Conservation (phyloP, 2,888 invertebrate genomes). For the Allacma fusca region DNA sequence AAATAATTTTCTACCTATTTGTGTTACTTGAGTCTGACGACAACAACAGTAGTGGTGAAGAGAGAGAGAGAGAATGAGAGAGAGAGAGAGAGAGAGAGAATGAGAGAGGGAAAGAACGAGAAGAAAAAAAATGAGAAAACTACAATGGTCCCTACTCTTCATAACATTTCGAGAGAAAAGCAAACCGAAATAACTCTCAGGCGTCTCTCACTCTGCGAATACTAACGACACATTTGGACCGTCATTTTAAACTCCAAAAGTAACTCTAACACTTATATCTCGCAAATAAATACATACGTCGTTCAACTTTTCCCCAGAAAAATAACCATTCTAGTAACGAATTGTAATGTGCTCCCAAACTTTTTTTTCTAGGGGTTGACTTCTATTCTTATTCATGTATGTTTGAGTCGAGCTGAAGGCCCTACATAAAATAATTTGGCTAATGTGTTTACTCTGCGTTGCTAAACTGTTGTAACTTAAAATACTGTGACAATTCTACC, state of each 20-base stretch:
- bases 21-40: background rate
- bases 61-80: too few species aligned
- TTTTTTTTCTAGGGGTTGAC: background rate
- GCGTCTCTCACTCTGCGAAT: background rate
- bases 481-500: too few species aligned
- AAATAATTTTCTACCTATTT: background rate
- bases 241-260: background rate
- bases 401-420: too few species aligned
- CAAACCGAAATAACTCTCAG: background rate
- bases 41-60: too few species aligned
- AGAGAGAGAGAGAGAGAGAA: too few species aligned
- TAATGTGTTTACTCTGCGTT: too few species aligned
- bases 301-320: background rate
- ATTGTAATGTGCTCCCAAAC: background rate
- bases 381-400: background rate
- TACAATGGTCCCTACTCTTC: too few species aligned
- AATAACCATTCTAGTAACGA: background rate
- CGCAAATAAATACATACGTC: background rate
- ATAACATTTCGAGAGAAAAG: background rate
- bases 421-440: too few species aligned
- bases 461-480: too few species aligned
- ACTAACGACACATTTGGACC: constrained; percentile 7
- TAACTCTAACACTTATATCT: too few species aligned
- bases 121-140: too few species aligned
- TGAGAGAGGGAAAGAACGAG: too few species aligned